Evolutionary conservation across 1,140 invertebrate genomes (phyloP), one percentile per base, ranked within the genome.

Genomic region (Diorhabda elongata): DNA sequence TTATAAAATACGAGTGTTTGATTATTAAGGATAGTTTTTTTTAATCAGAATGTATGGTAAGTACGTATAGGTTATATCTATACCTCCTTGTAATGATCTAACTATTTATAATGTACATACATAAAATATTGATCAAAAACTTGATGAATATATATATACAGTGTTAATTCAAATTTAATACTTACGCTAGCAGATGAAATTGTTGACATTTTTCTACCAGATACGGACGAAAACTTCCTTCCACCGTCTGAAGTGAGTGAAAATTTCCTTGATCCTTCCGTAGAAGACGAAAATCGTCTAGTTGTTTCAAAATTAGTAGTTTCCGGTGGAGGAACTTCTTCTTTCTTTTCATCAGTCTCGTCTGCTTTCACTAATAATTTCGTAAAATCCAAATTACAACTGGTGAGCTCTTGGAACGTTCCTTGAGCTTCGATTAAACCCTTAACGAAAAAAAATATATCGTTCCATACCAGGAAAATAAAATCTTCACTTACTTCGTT

Each of bases 401-500:
- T 79, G 0, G 81, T 72, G 0, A 91, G 71, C 42, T 88, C 81
- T 44, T 83, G 76, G 67, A 85, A 90, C 0, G 82, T 84, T 9
- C 88, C 88, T 77, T 86, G 79, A 2, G 83, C 81, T 59, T 83
- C 78, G 6, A 90, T 82, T 42, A 72, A 75, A 3, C 88, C 92
- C 84, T 76, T 8, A 57, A n/a, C 5, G 26, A 52, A 26, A 26
- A 26, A 6, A 63, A 63, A 42, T 43, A 26, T 26, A 41, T 42
- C 5, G 11, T 63, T n/a, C 1, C n/a, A 5, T 43, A 63, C 5
- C 5, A 63, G 9, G 26, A 7, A 42, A 44, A 42, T n/a, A 9
- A 7, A 26, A 26, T 26, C 66, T 45, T 65, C 60, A 74, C 80
- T 83, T 81, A 90, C 90, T 75, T 89, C 87, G 76, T 94, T 89